These are phyloP conservation scores for Varanus salvator DNA, from an alignment of 2,113 vertebrate species.

Conservation along the genomic window DNA sequence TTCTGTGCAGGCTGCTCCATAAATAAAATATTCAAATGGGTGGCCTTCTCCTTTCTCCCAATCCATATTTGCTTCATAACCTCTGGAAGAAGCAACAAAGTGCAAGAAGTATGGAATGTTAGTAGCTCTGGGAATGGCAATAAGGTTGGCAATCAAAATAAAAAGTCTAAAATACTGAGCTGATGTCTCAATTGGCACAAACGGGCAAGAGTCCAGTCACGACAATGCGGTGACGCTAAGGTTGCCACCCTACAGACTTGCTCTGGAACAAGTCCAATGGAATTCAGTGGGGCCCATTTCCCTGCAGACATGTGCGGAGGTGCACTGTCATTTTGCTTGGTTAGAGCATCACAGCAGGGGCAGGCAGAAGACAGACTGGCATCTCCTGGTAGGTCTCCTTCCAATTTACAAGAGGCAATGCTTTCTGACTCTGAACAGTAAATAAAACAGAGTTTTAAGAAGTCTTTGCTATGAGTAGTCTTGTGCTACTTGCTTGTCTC, in stretches of 20 bases:
- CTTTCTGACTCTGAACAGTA: too few relatives aligned
- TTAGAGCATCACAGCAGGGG: background rate
- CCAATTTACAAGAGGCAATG: background rate
- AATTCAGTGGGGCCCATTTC: too few relatives aligned
- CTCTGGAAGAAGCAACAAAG: constrained; percentile 74
- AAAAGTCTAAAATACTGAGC: constrained; percentile 25
- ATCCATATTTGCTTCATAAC: constrained; percentile 81
- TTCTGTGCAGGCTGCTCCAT: constrained; percentile 85
- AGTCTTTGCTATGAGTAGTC: too few relatives aligned
- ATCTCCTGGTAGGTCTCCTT: background rate
- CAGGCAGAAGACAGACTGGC: background rate
- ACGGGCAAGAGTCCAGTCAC: background rate
- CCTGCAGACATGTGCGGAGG: too few relatives aligned
- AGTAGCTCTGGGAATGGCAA: background rate
- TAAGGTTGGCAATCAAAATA: background rate
- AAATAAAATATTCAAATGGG: constrained; percentile 84
- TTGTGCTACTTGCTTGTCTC: too few relatives aligned
- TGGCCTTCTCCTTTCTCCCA: constrained; percentile 88
- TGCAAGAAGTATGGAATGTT: background rate
- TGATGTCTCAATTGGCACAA: background rate
- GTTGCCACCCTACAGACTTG: too few relatives aligned
- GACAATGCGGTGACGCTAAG: background rate
- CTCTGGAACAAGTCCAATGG: too few relatives aligned
- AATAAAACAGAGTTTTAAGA: too few relatives aligned
- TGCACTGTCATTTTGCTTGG: background rate